phyloP scores from a whole-genome alignment of 2,888 invertebrate species.

The Oscheius onirici region DNA sequence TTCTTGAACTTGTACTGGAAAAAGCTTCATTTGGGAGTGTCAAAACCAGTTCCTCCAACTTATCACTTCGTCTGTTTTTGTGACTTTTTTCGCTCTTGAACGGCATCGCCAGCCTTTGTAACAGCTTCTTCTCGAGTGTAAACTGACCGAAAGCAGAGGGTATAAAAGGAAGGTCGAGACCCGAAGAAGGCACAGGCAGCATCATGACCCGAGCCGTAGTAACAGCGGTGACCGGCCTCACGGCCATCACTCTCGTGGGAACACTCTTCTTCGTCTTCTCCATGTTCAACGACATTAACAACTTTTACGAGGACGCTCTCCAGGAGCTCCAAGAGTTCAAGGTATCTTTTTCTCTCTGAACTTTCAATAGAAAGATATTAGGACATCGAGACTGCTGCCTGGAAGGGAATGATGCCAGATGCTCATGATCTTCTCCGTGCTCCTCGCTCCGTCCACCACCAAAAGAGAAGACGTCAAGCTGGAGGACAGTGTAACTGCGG shows the following conservation, averaged over 20 bases:
- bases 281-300: slow-evolving; percentile 33
- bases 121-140: slow-evolving; percentile 22
- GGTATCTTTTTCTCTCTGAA: background rate
- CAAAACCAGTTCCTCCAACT: too few species aligned
- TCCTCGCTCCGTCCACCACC: slow-evolving; percentile 8
- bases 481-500: slow-evolving; percentile 26
- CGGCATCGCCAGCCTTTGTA: slow-evolving; percentile 7
- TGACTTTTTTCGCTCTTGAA: slow-evolving; percentile 1
- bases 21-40: too few species aligned
- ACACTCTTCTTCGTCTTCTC: slow-evolving; percentile 23
- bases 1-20: too few species aligned
- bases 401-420: slow-evolving; percentile 26
- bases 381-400: slow-evolving; percentile 26
- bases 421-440: slow-evolving; percentile 9
- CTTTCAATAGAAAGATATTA: background rate
- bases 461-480: slow-evolving; percentile 12
- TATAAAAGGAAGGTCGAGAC: background rate
- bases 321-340: slow-evolving; percentile 24
- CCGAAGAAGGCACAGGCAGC: background rate
- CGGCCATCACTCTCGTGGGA: slow-evolving; percentile 23
- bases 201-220: slow-evolving; percentile 23
- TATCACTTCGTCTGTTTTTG: background rate
- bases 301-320: slow-evolving; percentile 27
- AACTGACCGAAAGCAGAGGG: slow-evolving; percentile 12
- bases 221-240: slow-evolving; percentile 21